Base-by-base conservation (phyloP, 2,888 invertebrate species). In the Lapara coniferarum region DNA sequence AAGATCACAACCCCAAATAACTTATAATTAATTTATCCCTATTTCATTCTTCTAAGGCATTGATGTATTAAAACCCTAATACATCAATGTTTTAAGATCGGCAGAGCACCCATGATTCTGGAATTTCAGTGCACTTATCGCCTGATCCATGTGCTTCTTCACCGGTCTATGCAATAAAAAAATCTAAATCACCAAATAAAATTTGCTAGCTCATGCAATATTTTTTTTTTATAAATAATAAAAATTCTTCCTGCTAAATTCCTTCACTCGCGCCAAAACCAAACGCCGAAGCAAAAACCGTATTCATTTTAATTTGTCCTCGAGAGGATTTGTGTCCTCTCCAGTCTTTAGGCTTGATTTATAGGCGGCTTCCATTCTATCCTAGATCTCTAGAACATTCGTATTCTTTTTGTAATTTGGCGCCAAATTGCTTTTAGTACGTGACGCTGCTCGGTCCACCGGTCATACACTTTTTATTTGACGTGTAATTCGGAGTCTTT, bases 221-320 rank as follows among this genome's bases (percentile, higher is more conserved):
- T 2, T 2, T 25, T 25, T 56, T 2, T 56, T 3, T 10, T 56
- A 13, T 19, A 55, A 19, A 58, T 10, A 59, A 10, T 14, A 19
- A 14, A 12, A 0, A 12, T 1, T 13, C 14, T 49, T 49, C 19
- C 59, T 49, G 63, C 63, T 2, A 0, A 14, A 37, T 53, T 5
- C 14, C n/a, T n/a, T 16, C 0, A 66, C 30, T 53, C 12, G 51
- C 30, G 16, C 46, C 63, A 49, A 16, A 13, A 19, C 44, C 44
- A 66, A 66, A 70, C 58, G 66, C 55, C 56, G 63, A 57, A 52
- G 51, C 69, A 71, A 82, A 81, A 83, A 82, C 74, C 77, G 81
- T 85, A 86, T 87, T 86, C 84, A 83, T 86, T 87, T 85, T 86
- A 88, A 89, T 89, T 88, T 86, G 86, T 87, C 81, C 77, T 77